Evolutionary conservation across 37 sponge, comb jelly and placozoan genomes (phyloP), one percentile per base, ranked within the genome.

Genomic region (Tethya wilhelma): DNA sequence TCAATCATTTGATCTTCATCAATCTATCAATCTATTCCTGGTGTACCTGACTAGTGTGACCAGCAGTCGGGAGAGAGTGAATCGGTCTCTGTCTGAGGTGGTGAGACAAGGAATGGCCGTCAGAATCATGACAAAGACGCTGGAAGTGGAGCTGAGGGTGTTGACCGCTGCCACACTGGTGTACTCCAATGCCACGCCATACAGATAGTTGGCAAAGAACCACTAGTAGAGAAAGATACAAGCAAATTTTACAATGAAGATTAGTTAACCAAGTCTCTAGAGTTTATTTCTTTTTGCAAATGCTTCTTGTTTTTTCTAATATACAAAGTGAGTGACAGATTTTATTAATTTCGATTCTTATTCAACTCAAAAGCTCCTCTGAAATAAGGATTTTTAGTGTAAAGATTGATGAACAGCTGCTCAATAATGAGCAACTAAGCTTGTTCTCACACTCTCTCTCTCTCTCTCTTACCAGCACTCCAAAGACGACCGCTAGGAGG

Each of bases 121-220:
- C 59, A 96, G 46, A 1, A 91, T 14, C 73, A 96, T 82, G 2
- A 96, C 96, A 82, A 96, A 96, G 49, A 96, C 87, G 69, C 85
- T 69, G 17, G 94, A 89, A 38, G 75, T 56, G 33, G 83, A 82
- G 38, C 86, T 85, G 56, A 93, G 75, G 40, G 87, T 93, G 82
- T 93, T 93, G 64, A 93, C 94, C 19, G 62, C 57, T 5, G 87
- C 90, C 41, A 93, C 90, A 66, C 73, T 83, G 31, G 81, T 73
- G 26, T 28, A 25, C 25, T 67, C 71, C 62, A 93, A 63, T 20
- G 90, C 90, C 49, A 78, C 40, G 28, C 70, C 72, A 66, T 93
- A 93, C 39, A 93, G 71, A 55, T 93, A 93, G 86, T 93, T 93
- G n/a, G 90, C 94, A 83, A 93, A 86, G 79, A 93, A 93, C 94